These are phyloP conservation scores for Oriolus oriolus DNA, from an alignment of 2,113 vertebrate species.

Conservation along the genomic window DNA sequence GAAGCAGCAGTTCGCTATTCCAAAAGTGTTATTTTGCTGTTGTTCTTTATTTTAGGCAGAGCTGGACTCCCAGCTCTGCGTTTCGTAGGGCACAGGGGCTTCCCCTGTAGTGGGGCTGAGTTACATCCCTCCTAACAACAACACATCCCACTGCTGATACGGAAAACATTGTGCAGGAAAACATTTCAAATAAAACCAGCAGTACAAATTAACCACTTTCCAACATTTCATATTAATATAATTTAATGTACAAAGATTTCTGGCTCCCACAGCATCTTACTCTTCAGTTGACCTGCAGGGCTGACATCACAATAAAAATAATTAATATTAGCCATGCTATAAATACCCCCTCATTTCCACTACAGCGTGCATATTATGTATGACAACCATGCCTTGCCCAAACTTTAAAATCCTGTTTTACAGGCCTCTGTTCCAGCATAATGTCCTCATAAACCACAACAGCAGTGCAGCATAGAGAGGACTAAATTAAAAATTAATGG, in stretches of 20 bases:
- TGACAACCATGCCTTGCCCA: not conserved
- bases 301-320: conserved; percentile 34
- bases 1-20: not conserved
- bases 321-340: conserved; percentile 7
- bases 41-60: not conserved
- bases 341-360: conserved; percentile 31
- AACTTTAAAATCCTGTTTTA: conserved; percentile 60
- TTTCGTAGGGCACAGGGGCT: not conserved
- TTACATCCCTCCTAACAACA: not conserved
- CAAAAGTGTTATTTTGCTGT: not conserved
- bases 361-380: not conserved
- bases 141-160: not conserved
- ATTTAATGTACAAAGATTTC: not conserved
- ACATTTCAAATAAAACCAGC: not conserved
- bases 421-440: conserved; percentile 55
- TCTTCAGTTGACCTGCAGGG: not conserved
- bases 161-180: not conserved
- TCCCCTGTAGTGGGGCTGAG: not conserved
- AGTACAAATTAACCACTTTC: not conserved
- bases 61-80: not conserved
- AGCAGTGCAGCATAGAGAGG: conserved; percentile 50
- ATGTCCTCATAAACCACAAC: conserved; percentile 60
- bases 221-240: not conserved
- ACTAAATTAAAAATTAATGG: conserved; percentile 74
- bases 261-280: not conserved